These are phyloP conservation scores for Panthera tigris DNA, from an alignment of 2,113 vertebrate species.

Conservation along the genomic window DNA sequence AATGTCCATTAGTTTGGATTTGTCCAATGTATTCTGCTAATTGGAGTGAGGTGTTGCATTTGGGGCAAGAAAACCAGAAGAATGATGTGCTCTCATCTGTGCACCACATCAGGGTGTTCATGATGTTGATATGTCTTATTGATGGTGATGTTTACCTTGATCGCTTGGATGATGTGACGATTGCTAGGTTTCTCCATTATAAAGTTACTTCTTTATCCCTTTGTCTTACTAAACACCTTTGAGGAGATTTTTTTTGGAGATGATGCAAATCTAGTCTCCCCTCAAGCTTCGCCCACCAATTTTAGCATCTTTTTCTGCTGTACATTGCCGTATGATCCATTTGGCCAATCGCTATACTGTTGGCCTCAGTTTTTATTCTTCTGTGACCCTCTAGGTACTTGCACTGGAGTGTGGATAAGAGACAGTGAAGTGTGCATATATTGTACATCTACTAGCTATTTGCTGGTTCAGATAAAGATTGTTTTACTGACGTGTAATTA, in stretches of 20 bases:
- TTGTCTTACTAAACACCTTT: neutral
- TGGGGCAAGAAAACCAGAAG: neutral
- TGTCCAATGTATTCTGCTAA: neutral
- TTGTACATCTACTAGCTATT: neutral
- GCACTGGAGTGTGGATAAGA: neutral
- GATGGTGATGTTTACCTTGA: neutral
- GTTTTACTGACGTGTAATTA: neutral
- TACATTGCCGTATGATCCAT: neutral
- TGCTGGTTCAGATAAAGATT: neutral
- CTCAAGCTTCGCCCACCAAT: neutral
- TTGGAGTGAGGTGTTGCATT: neutral
- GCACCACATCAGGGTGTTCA: neutral
- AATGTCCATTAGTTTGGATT: neutral
- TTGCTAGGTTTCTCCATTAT: neutral
- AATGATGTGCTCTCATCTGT: neutral
- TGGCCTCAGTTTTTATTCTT: neutral
- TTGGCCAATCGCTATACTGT: neutral
- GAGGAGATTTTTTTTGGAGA: neutral
- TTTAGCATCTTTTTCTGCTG: neutral
- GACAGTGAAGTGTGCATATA: neutral
- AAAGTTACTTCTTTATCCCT: neutral
- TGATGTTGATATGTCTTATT: accelerated
- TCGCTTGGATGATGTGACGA: neutral
- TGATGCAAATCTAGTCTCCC: neutral
- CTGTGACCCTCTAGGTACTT: neutral